phyloP scores from a whole-genome alignment of 2,888 invertebrate species.

The Heliothis peltigera region DNA sequence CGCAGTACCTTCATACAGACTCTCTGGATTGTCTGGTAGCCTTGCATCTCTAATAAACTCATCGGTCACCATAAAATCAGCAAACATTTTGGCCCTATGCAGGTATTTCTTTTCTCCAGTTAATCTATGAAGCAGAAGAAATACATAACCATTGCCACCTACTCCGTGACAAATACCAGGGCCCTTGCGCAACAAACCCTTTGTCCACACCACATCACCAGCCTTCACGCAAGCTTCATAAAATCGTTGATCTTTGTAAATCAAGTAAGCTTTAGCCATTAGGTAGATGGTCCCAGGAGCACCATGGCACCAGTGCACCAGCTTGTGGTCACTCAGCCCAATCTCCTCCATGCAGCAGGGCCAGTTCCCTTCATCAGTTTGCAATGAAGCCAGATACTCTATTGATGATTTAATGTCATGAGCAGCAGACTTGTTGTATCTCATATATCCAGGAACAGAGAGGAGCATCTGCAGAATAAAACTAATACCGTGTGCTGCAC shows the following conservation, averaged over 20 bases:
- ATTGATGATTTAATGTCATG: slow-evolving; percentile 91
- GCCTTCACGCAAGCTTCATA: slow-evolving; percentile 91
- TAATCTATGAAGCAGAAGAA: slow-evolving; percentile 93
- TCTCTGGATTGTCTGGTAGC: slow-evolving; percentile 95
- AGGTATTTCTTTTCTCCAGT: slow-evolving; percentile 93
- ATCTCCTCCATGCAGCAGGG: slow-evolving; percentile 94
- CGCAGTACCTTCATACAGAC: slow-evolving; percentile 96
- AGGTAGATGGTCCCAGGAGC: slow-evolving; percentile 95
- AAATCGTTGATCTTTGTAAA: slow-evolving; percentile 93
- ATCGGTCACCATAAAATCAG: slow-evolving; percentile 92
- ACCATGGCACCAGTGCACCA: slow-evolving; percentile 98
- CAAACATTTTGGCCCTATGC: slow-evolving; percentile 94
- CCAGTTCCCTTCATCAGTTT: slow-evolving; percentile 93
- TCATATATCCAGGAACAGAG: slow-evolving; percentile 88
- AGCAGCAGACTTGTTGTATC: slow-evolving; percentile 87
- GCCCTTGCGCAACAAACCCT: slow-evolving; percentile 95
- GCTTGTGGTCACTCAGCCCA: slow-evolving; percentile 90
- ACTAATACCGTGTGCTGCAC: slow-evolving; percentile 91
- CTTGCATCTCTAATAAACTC: slow-evolving; percentile 92
- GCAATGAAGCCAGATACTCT: slow-evolving; percentile 92
- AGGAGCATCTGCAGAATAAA: slow-evolving; percentile 90
- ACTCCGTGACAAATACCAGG: slow-evolving; percentile 97
- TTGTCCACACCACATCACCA: slow-evolving; percentile 94
- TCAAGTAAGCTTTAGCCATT: slow-evolving; percentile 94
- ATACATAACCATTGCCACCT: slow-evolving; percentile 95